Conservation (phyloP, 2,888 invertebrate genomes). For the Latheticus oryzae region DNA sequence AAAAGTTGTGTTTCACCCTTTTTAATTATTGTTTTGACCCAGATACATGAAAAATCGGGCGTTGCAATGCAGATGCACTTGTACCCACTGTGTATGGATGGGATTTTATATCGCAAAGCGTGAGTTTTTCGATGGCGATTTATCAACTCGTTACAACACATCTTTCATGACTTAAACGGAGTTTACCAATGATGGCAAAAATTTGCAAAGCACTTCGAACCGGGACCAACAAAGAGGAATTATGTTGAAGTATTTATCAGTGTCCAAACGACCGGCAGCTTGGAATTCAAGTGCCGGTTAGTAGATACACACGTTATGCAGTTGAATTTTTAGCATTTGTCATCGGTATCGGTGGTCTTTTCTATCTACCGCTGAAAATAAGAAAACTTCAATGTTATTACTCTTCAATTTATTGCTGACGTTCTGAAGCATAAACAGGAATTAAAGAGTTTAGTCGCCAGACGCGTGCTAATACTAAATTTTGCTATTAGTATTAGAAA, state of each 20-base stretch:
- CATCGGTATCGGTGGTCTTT: constrained; percentile 64
- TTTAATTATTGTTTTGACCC: constrained; percentile 40
- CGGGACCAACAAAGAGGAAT: constrained; percentile 57
- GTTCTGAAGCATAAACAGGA: constrained; percentile 3
- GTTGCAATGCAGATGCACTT: constrained; percentile 29
- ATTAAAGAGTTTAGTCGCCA: background rate
- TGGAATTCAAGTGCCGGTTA: constrained; percentile 61
- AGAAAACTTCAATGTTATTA: constrained; percentile 22
- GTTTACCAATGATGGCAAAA: constrained; percentile 46
- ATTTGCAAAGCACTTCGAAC: constrained; percentile 52
- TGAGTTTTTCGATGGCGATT: constrained; percentile 15
- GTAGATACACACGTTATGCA: constrained; percentile 62
- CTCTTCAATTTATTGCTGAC: constrained; percentile 10
- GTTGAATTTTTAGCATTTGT: constrained; percentile 63
- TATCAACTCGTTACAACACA: constrained; percentile 20
- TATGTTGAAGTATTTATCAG: constrained; percentile 60
- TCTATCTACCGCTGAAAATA: constrained; percentile 43
- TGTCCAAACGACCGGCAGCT: constrained; percentile 56
- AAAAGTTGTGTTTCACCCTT: constrained; percentile 36
- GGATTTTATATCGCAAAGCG: constrained; percentile 10
- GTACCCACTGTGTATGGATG: too few species aligned
- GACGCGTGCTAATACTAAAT: constrained; percentile 6
- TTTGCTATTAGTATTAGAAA: too few species aligned
- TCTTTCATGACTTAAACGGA: constrained; percentile 33
- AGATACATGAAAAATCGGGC: constrained; percentile 35